Evolutionary conservation across 2,888 invertebrate species (phyloP), one percentile per base, ranked within the genome.

Genomic region (Clunio marinus): DNA sequence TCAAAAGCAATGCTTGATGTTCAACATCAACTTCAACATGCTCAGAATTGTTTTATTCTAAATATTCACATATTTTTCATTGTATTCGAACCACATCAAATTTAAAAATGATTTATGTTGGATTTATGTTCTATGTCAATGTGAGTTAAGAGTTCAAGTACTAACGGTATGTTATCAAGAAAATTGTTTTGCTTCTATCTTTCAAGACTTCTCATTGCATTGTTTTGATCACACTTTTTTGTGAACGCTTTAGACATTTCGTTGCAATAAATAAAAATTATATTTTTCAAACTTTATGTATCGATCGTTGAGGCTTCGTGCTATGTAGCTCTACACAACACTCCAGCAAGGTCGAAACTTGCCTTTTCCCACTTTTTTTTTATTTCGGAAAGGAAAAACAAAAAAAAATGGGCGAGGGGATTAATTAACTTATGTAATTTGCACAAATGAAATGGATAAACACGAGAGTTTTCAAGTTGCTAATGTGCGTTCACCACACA

Each of bases 151-250:
- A 32, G 35, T 51, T 45, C 45, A 45, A n/a, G 45, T 2, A 51
- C n/a, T n/a, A n/a, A n/a, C 51, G 51, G 51, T 51, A 51, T 51
- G 51, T 51, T 51, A n/a, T 51, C 22, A 51, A 22, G 35, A 13
- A 32, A 32, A 13, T n/a, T 13, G 13, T 32, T 32, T 32, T 32
- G 5, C 35, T 41, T 10, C 32, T 8, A 32, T 32, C 32, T 32
- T n/a, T n/a, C n/a, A n/a, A n/a, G n/a, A n/a, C n/a, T n/a, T n/a
- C n/a, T n/a, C n/a, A n/a, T n/a, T n/a, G n/a, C n/a, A 32, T 8
- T 32, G 32, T 8, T 32, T 32, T 5, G 32, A 32, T 8, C 7
- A 32, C 8, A 45, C 8, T 10, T 4, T 45, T 45, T 8, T n/a
- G 5, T 45, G 45, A 45, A 45, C n/a, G 45, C n/a, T n/a, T n/a